These are phyloP conservation scores for Litocranius walleri DNA, from an alignment of 2,113 vertebrate species.

Conservation along the genomic window DNA sequence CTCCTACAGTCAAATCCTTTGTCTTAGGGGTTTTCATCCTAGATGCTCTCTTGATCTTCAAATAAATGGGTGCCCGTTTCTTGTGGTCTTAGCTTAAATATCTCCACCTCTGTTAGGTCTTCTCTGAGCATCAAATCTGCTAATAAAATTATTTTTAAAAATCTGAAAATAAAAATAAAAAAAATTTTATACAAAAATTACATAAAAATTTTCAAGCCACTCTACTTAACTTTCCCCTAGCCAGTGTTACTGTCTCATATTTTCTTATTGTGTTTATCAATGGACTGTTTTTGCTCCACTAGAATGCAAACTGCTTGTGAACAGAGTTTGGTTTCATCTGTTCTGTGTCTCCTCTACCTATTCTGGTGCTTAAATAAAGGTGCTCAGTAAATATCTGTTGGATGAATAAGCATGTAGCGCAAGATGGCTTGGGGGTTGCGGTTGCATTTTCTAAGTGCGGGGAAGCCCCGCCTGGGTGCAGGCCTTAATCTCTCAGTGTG, in stretches of 20 bases:
- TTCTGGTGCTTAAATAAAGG: background rate
- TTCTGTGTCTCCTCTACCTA: background rate
- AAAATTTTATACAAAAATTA: background rate
- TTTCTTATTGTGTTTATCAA: background rate
- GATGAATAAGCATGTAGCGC: background rate
- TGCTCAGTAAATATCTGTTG: background rate
- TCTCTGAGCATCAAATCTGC: background rate
- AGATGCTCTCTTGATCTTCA: background rate
- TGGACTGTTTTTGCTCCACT: too few species aligned
- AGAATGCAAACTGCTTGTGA: background rate
- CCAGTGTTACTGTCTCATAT: background rate
- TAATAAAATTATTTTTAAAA: background rate
- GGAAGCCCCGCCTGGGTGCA: background rate
- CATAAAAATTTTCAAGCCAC: background rate
- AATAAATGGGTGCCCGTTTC: background rate
- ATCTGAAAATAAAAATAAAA: background rate
- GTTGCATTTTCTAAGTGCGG: background rate
- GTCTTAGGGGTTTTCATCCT: too few species aligned
- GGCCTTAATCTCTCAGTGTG: background rate
- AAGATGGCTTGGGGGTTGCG: background rate
- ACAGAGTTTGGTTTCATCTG: background rate
- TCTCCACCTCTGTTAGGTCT: background rate
- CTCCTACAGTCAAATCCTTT: background rate
- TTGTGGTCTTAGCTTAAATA: background rate
- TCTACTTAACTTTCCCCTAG: background rate